Evolutionary conservation across 2,888 invertebrate species (phyloP), one percentile per base, ranked within the genome.

Genomic region (Drosophila siamana): DNA sequence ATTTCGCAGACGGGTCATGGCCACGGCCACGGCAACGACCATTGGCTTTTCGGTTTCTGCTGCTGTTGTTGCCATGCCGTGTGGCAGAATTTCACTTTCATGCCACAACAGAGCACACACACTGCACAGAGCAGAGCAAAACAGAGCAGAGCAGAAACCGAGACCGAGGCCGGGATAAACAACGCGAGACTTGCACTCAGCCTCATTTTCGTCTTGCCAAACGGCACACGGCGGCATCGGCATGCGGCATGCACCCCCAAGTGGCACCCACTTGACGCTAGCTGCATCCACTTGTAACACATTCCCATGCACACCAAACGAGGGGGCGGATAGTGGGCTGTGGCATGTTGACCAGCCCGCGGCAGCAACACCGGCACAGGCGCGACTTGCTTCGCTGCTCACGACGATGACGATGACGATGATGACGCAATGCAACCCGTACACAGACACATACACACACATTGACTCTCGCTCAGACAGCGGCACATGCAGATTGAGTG

Each of bases 141-240:
- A 3, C 0, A 30, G 9, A 28, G 38, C 51, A 67, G 33, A 71
- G 40, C 65, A 61, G 4, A 56, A 4, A n/a, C 57, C 55, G 63
- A 40, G 36, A 50, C 40, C 30, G 38, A 59, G 33, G 67, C 52
- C 65, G 60, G 70, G 63, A 81, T 77, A 66, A 69, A 74, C 69
- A 69, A 57, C 70, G 74, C 78, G 86, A 78, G 79, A 77, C 86
- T 82, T 83, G 81, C 86, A 84, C 80, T 83, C 86, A 83, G 86
- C 86, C 84, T 83, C 84, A 78, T 60, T 62, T 67, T 72, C 62
- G 83, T 82, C 82, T 82, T 86, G 71, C 75, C 70, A 70, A 65
- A 63, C 30, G 54, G 50, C 41, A 41, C 11, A 4, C 11, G 36
- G 47, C 16, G 13, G 41, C 33, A 19, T 13, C 41, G 11, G 41